Evolutionary conservation across 2,113 vertebrate genomes (phyloP).

Genomic region (Ammodytes marinus): DNA sequence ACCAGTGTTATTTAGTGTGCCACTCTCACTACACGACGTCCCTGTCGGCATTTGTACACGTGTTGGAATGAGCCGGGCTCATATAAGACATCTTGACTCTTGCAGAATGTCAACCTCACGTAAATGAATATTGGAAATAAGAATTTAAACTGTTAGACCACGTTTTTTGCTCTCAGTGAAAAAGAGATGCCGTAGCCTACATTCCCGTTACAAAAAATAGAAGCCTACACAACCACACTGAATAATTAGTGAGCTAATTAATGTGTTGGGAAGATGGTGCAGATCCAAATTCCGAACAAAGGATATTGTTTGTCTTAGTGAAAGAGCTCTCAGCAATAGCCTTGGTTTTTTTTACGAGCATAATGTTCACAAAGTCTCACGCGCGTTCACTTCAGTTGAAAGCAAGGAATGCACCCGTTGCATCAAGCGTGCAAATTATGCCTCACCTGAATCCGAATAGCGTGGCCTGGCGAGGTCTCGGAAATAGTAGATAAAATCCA

Average conservation of each 20-base stretch:
- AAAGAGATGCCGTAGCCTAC: neutral
- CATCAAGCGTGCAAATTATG: slow-evolving; percentile 12
- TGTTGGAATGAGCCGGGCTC: neutral
- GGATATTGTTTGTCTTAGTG: neutral
- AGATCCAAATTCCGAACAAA: neutral
- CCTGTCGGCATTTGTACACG: slow-evolving; percentile 6
- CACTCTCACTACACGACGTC: neutral
- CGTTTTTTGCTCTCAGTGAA: neutral
- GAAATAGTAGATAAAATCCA: slow-evolving; percentile 97
- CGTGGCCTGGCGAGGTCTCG: slow-evolving; percentile 93
- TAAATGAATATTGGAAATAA: no score
- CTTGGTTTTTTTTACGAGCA: neutral
- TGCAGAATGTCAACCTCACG: neutral
- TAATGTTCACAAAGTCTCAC: slow-evolving; percentile 29
- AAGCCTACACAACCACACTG: neutral
- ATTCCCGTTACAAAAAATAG: neutral
- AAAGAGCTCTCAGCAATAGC: neutral
- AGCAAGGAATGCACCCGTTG: neutral
- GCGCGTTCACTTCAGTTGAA: slow-evolving; percentile 2
- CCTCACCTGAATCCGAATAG: slow-evolving; percentile 92
- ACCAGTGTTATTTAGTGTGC: neutral
- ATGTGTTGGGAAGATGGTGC: no score
- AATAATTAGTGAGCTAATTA: slow-evolving; percentile 9
- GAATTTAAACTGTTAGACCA: neutral
- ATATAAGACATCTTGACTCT: neutral